Conservation (phyloP, 2,797 vertebrate species). For the Propithecus perrieri region DNA sequence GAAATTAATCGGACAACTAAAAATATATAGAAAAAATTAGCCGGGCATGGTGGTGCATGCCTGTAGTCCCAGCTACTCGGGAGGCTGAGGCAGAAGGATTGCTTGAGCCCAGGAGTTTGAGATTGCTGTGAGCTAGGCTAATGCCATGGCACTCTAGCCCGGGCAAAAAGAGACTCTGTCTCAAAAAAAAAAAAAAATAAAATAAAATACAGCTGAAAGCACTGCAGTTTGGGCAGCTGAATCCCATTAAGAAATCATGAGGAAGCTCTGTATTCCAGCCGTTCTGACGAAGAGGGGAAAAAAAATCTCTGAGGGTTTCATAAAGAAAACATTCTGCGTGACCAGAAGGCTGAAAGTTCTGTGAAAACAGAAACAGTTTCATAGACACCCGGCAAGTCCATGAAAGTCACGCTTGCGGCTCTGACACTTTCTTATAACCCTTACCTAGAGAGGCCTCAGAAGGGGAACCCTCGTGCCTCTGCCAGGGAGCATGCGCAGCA, state of each 20-base stretch:
- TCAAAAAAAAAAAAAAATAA: no score
- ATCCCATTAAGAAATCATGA: conserved; percentile 64
- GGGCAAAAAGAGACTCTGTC: no score
- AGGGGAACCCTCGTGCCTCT: neutral
- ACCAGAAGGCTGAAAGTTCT: conserved; percentile 44
- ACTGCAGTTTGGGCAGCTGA: conserved; percentile 54
- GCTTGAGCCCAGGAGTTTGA: no score
- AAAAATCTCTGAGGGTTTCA: conserved; percentile 49
- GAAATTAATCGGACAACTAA: no score
- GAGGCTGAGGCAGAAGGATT: no score
- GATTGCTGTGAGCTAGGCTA: no score
- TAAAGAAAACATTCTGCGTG: conserved; percentile 66
- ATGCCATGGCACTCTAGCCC: no score
- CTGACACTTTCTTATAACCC: neutral
- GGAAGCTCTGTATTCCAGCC: conserved; percentile 45
- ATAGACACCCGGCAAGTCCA: neutral
- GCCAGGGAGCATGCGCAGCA: neutral
- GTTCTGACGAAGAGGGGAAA: conserved; percentile 43
- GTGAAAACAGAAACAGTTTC: conserved; percentile 8
- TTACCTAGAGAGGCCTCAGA: neutral
- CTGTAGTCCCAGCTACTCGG: no score
- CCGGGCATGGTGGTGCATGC: no score
- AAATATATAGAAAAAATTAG: no score
- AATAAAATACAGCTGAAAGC: neutral
- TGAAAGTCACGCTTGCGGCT: neutral